A percentile compares a stretch with the other conserved stretches of the same genome.
Conservation (phyloP, 2,888 invertebrate genomes). For the Drosophila pseudotakahashii region DNA sequence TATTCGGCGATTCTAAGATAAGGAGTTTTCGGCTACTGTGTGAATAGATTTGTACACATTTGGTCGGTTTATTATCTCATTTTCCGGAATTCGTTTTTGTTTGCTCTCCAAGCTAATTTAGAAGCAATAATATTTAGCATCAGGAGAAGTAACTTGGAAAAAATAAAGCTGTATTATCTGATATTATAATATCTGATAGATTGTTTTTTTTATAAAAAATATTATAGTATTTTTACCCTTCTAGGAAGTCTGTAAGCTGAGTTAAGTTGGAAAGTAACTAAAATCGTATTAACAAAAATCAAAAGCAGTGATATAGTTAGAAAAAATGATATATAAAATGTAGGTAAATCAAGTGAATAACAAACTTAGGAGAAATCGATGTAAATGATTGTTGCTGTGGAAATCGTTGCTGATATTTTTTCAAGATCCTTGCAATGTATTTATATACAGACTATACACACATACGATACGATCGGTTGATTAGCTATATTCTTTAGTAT, state of each 20-base stretch:
- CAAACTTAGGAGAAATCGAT: slow-evolving; percentile 23
- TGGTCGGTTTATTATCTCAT: slow-evolving; percentile 17
- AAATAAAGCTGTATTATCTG: background rate
- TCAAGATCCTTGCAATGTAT: slow-evolving; percentile 14
- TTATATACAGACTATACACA: slow-evolving; percentile 42
- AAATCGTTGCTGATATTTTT: slow-evolving; percentile 35
- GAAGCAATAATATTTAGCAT: slow-evolving; percentile 1
- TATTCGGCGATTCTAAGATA: slow-evolving; percentile 37
- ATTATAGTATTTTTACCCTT: background rate
- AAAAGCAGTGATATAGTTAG: slow-evolving; percentile 5
- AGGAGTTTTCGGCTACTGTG: slow-evolving; percentile 16
- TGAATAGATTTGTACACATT: slow-evolving; percentile 33
- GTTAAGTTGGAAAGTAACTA: background rate
- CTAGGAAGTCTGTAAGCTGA: slow-evolving; percentile 26
- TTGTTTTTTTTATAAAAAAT: background rate
- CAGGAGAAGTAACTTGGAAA: too few relatives aligned
- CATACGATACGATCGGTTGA: background rate
- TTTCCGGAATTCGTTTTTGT: background rate
- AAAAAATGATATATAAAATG: slow-evolving; percentile 6
- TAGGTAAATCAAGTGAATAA: slow-evolving; percentile 14
- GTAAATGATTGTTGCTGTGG: slow-evolving; percentile 45
- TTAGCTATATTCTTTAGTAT: slow-evolving; percentile 14
- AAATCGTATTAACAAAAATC: background rate
- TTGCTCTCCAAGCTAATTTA: slow-evolving; percentile 19
- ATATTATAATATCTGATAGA: background rate